Evolutionary conservation across 2,888 invertebrate genomes (phyloP).

Genomic region (Odontothrips loti): DNA sequence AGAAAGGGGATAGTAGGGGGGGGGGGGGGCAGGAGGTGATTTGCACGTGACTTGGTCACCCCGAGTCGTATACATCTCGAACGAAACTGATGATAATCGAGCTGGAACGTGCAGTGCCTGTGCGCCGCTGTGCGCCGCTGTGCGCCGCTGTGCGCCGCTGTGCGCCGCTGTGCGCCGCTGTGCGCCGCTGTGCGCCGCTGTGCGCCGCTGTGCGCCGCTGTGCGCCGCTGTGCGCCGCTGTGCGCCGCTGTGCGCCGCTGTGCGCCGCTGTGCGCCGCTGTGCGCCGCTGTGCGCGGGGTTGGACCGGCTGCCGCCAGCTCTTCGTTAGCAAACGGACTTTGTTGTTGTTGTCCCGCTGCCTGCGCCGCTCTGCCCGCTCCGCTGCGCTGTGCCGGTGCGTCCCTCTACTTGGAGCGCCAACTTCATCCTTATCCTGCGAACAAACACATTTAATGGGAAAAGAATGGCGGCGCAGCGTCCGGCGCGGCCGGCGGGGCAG

Average conservation of each 20-base stretch:
- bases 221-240: background rate
- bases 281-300: background rate
- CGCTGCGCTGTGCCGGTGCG: background rate
- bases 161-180: no score
- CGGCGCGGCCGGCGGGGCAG: background rate
- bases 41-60: no score
- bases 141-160: no score
- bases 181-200: no score
- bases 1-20: no score
- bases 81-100: no score
- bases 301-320: background rate
- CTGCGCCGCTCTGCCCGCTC: background rate
- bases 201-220: background rate
- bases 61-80: no score
- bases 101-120: no score
- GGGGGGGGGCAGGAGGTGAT: no score
- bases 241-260: background rate
- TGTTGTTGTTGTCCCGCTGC: background rate
- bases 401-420: background rate
- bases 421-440: background rate
- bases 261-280: background rate
- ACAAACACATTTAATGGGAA: constrained; percentile 2
- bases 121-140: no score
- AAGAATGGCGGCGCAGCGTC: background rate
- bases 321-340: constrained; percentile 1